These are phyloP conservation scores for Sardina pilchardus DNA, from an alignment of 2,113 vertebrate species.

Conservation along the genomic window DNA sequence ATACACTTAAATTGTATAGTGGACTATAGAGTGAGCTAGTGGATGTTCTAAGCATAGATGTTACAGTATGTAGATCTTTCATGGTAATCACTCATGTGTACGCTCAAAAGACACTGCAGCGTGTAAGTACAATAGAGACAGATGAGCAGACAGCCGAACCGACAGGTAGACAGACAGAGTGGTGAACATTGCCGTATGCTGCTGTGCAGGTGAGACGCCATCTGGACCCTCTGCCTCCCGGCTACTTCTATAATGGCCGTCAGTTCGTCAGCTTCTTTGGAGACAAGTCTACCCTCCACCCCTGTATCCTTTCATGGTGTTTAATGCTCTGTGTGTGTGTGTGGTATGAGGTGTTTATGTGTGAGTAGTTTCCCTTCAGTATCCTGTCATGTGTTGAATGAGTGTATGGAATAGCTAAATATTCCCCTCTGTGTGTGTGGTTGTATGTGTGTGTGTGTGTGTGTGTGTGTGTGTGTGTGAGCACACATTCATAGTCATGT, in stretches of 20 bases:
- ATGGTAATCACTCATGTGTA: neutral
- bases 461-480: neutral
- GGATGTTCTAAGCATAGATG: too few species aligned
- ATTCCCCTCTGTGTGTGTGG: neutral
- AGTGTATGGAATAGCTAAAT: neutral
- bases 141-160: too few species aligned
- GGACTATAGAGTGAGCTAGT: too few species aligned
- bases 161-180: neutral
- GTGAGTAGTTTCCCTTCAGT: neutral
- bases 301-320: slow-evolving; percentile 83
- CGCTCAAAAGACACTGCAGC: too few species aligned
- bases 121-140: too few species aligned
- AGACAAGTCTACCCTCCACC: slow-evolving; percentile 87
- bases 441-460: neutral
- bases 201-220: slow-evolving; percentile 78
- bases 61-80: neutral
- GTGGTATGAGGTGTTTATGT: neutral
- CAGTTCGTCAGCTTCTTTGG: slow-evolving; percentile 93
- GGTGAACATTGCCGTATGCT: neutral
- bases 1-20: too few species aligned
- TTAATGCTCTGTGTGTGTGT: slow-evolving; percentile 5
- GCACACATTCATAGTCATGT: neutral
- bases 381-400: neutral
- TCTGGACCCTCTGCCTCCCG: slow-evolving; percentile 86
- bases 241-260: slow-evolving; percentile 92